Conservation (phyloP, 2,113 vertebrate species). For the Nyctibius bracteatus region DNA sequence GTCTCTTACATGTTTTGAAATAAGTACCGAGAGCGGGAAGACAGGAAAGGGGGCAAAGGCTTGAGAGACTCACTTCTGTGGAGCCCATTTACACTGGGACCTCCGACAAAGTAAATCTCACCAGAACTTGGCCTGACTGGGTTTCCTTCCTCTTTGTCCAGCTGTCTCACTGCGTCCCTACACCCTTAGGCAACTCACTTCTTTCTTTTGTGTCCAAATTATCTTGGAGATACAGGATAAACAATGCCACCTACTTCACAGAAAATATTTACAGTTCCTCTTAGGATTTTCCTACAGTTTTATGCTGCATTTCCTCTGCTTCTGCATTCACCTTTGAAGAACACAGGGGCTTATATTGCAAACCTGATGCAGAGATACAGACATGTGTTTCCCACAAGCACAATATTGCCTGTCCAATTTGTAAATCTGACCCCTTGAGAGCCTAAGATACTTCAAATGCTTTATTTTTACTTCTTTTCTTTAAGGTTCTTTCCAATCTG, state of each 20-base stretch:
- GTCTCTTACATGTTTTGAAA: neutral
- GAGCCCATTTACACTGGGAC: neutral
- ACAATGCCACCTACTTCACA: neutral
- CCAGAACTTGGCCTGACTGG: neutral
- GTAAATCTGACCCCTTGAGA: neutral
- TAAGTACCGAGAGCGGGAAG: neutral
- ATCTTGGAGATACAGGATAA: neutral
- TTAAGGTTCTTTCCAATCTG: neutral
- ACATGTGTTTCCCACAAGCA: neutral
- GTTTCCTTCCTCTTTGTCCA: neutral
- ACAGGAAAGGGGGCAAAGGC: neutral
- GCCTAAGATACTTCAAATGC: neutral
- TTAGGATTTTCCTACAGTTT: neutral
- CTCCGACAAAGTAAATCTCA: neutral
- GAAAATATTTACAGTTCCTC: neutral
- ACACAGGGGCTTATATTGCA: neutral
- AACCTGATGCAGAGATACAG: neutral
- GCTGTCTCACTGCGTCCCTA: neutral
- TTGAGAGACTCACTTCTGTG: neutral
- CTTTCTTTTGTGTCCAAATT: neutral
- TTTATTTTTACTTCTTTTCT: neutral
- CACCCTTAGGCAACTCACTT: neutral
- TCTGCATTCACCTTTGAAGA: neutral
- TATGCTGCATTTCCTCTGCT: neutral
- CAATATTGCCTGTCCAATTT: neutral